Evolutionary conservation across 2,113 vertebrate species (phyloP), one percentile per base, ranked within the genome.

Genomic region (Ploceus nigricollis): DNA sequence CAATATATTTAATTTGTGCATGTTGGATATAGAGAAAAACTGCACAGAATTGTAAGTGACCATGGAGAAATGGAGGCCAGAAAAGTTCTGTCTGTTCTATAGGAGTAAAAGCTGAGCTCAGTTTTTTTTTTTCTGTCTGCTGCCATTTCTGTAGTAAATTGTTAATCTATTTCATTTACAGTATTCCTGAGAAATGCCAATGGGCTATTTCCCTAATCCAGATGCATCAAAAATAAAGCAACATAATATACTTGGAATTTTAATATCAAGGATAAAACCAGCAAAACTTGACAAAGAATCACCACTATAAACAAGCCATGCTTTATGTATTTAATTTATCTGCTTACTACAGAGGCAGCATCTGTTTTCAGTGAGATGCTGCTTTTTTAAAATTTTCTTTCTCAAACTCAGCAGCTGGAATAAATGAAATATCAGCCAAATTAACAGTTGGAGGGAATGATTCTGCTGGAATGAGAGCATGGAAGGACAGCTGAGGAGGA

Each of bases 341-440:
- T 78, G 45, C 68, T 54, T 47, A 58, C 47, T 53, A 68, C 69
- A 79, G 60, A 82, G 60, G 64, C 85, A 94, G 80, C 88, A 96
- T 94, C 93, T 96, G 85, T 90, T 97, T 93, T 66, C 64, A 83
- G 85, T 94, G 92, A 95, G 92, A 68, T 97, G 75, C 25, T 33
- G 66, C 21, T 60, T 50, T 73, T 75, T 28, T 2, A 7, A 10
- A 21, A 35, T 51, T 53, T 50, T 33, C 18, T 11, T 11, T 13
- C n/a, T 39, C 3, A 0, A 78, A 44, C 40, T 73, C 88, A 78
- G 72, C 93, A 97, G 88, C 92, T 95, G 92, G 85, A 56, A 87
- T 83, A 94, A 86, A 95, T 94, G 90, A 93, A 92, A 86, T 37
- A 77, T 71, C 83, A 90, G 63, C 76, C 72, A 94, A 94, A 87